Percentiles rank a stretch among this genome's conserved stretches.
These are phyloP conservation scores for Ateles fusciceps DNA, from an alignment of 2,797 vertebrate genomes.

Conservation along the genomic window DNA sequence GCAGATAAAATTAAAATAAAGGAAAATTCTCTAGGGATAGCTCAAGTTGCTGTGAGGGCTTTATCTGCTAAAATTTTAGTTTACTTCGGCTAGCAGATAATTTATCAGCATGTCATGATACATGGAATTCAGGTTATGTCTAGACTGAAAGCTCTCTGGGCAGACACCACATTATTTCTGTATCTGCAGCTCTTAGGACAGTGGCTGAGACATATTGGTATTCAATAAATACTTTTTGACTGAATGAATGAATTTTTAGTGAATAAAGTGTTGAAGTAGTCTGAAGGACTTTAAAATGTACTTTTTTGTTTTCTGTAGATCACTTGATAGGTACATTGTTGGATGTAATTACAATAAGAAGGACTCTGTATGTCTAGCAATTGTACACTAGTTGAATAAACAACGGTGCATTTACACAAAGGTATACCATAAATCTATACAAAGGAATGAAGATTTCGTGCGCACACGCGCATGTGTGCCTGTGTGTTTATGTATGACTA, in stretches of 20 bases:
- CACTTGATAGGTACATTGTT: not conserved
- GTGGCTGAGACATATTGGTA: not conserved
- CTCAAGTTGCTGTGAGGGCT: not conserved
- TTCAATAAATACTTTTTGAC: not conserved
- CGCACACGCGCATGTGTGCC: accelerated
- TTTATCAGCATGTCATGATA: not conserved
- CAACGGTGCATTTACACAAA: not conserved
- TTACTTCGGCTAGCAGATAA: not conserved
- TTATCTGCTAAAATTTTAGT: not conserved
- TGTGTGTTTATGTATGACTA: not conserved
- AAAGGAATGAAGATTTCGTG: not conserved
- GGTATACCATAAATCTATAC: not conserved
- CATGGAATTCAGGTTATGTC: not conserved
- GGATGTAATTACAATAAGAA: not conserved
- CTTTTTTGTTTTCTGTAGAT: not conserved
- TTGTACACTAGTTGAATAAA: not conserved
- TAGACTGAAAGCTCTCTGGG: not conserved
- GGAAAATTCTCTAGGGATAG: not conserved
- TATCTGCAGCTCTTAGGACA: not conserved
- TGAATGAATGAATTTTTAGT: not conserved
- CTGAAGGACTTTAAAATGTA: not conserved
- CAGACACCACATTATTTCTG: not conserved
- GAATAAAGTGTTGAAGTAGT: not conserved
- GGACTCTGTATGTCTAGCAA: not conserved
- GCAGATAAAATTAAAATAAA: not conserved